These are phyloP conservation scores for Himalopsyche kuldschensis DNA, from an alignment of 2,888 invertebrate species.

Conservation along the genomic window DNA sequence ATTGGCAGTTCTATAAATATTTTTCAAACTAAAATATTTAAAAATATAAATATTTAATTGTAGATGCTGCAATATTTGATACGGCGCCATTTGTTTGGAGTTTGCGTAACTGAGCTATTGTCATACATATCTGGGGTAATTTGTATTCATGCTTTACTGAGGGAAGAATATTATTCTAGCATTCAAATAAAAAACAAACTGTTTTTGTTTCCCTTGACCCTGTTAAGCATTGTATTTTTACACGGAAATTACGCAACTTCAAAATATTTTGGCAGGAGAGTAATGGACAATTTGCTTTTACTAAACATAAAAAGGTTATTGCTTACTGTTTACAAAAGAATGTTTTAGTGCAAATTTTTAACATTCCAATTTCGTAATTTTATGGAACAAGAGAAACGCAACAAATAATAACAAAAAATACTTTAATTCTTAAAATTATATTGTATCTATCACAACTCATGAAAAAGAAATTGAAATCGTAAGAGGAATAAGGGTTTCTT, in stretches of 20 bases:
- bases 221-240: not conserved
- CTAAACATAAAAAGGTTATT: not conserved
- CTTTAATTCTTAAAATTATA: no score
- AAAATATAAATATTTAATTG: no score
- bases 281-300: not conserved
- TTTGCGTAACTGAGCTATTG: not conserved
- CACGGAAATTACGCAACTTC: not conserved
- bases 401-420: no score
- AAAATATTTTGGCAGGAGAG: not conserved
- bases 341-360: no score
- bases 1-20: no score
- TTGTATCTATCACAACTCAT: no score
- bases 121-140: constrained; percentile 12
- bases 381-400: no score
- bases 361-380: no score
- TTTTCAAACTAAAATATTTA: no score
- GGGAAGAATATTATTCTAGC: constrained; percentile 17
- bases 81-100: not conserved
- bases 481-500: no score
- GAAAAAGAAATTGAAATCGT: no score
- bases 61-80: not conserved
- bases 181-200: not conserved
- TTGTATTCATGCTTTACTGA: constrained; percentile 18
- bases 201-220: not conserved
- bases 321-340: not conserved